These are phyloP conservation scores for Ciconia boyciana DNA, from an alignment of 2,113 vertebrate species.

Conservation along the genomic window DNA sequence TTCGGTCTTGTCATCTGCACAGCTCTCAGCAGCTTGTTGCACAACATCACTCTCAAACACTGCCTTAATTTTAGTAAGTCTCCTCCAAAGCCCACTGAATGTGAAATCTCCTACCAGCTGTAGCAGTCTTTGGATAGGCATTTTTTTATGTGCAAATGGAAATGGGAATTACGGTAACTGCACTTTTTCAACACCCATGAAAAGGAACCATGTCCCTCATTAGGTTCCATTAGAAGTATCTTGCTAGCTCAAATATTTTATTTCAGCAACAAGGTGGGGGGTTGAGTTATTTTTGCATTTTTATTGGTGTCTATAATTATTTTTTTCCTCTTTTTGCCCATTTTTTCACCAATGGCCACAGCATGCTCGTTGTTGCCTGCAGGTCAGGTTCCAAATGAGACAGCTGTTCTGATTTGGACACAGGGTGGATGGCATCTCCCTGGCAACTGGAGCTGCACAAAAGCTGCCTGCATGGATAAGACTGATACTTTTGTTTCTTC, in stretches of 20 bases:
- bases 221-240: background rate
- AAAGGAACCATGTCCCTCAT: background rate
- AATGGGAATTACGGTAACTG: accelerated
- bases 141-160: background rate
- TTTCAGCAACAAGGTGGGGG: background rate
- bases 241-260: background rate
- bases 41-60: background rate
- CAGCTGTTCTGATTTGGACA: constrained; percentile 4
- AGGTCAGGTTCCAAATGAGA: constrained; percentile 7
- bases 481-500: background rate
- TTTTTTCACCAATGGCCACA: background rate
- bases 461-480: background rate
- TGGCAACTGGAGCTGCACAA: background rate
- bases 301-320: background rate
- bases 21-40: background rate
- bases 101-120: background rate
- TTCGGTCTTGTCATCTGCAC: background rate
- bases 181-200: background rate
- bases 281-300: background rate
- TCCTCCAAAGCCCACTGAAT: background rate
- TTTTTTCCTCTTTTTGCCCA: background rate
- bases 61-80: background rate
- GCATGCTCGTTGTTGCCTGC: background rate
- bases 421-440: background rate
- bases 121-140: background rate